These are phyloP conservation scores for Pterostichus niger DNA, from an alignment of 2,888 invertebrate species.

Conservation along the genomic window DNA sequence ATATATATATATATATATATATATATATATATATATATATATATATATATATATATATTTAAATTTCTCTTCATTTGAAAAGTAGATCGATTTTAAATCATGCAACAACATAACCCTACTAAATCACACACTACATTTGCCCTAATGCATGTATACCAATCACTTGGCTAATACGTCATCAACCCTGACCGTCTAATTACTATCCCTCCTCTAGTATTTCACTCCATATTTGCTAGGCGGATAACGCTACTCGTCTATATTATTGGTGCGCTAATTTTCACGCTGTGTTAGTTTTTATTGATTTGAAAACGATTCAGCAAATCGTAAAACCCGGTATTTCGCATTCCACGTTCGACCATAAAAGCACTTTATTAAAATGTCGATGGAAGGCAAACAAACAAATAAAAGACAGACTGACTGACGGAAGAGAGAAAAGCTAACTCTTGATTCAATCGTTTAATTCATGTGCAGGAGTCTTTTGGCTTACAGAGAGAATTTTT, in stretches of 20 bases:
- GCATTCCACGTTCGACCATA: constrained; percentile 42
- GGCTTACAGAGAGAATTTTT: no score
- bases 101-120: no score
- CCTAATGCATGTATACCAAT: no score
- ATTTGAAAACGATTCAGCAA: constrained; percentile 60
- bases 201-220: background rate
- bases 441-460: constrained; percentile 11
- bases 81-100: no score
- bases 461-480: background rate
- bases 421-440: constrained; percentile 38
- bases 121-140: no score
- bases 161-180: no score
- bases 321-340: constrained; percentile 56
- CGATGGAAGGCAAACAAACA: constrained; percentile 51
- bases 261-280: constrained; percentile 61
- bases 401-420: background rate
- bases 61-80: no score
- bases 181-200: background rate
- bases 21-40: no score
- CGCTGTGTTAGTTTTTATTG: constrained; percentile 59
- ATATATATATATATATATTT: no score
- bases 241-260: constrained; percentile 45
- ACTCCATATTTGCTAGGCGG: background rate
- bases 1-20: no score
- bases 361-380: constrained; percentile 63